These are phyloP conservation scores for Casuarius casuarius DNA, from an alignment of 2,113 vertebrate species.

Conservation along the genomic window DNA sequence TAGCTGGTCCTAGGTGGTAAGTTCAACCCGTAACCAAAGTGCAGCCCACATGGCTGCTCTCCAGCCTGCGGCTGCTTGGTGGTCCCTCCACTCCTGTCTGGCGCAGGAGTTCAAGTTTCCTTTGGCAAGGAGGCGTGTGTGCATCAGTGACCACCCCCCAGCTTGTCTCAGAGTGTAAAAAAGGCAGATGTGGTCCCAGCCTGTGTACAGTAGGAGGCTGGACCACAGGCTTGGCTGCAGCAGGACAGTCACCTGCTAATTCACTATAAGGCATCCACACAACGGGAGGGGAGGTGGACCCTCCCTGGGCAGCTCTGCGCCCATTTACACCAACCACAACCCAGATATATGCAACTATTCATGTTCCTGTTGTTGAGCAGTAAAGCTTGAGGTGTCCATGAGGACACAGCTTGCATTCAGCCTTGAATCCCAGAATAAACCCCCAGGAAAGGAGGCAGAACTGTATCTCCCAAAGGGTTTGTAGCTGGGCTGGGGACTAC, in stretches of 20 bases:
- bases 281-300: not conserved
- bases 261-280: not conserved
- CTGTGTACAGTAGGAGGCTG: too few relatives aligned
- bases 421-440: not conserved
- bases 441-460: not conserved
- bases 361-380: not conserved
- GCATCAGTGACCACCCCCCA: not conserved
- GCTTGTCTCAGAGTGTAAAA: not conserved
- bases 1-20: not conserved
- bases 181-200: not conserved
- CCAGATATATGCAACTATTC: not conserved
- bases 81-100: not conserved
- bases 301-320: not conserved
- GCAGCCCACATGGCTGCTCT: not conserved
- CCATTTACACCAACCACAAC: not conserved
- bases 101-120: not conserved
- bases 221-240: too few relatives aligned
- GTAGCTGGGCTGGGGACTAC: not conserved
- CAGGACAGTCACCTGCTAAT: too few relatives aligned
- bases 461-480: not conserved
- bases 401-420: not conserved
- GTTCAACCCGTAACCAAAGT: not conserved
- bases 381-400: not conserved
- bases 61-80: not conserved
- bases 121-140: not conserved